These are phyloP conservation scores for Drosophila quadrilineata DNA, from an alignment of 1,140 invertebrate genomes.

Conservation along the genomic window DNA sequence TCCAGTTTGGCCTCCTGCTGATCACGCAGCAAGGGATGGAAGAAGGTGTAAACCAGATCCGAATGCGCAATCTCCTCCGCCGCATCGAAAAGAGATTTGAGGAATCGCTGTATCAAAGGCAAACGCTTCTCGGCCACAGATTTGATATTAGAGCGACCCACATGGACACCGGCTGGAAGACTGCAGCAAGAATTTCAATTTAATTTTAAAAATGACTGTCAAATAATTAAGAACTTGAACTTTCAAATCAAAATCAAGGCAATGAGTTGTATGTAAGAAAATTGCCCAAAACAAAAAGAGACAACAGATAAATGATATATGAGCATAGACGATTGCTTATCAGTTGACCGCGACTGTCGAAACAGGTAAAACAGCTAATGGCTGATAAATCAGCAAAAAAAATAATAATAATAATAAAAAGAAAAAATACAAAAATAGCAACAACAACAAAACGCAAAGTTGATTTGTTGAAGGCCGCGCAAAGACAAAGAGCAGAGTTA, in stretches of 20 bases:
- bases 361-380: conserved; percentile 57
- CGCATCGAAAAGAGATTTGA: conserved; percentile 92
- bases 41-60: conserved; percentile 98
- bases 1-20: conserved; percentile 89
- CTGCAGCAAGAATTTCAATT: conserved; percentile 83
- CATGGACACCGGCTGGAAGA: conserved; percentile 88
- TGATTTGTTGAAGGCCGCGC: conserved; percentile 11
- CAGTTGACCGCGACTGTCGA: conserved; percentile 34
- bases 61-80: conserved; percentile 97
- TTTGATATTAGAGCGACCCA: conserved; percentile 96
- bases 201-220: too few species aligned
- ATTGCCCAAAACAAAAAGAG: background rate
- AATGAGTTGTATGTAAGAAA: conserved; percentile 6
- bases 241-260: background rate
- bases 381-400: conserved; percentile 59
- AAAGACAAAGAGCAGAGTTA: conserved; percentile 19
- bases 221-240: background rate
- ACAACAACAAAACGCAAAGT: conserved; percentile 14
- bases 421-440: background rate
- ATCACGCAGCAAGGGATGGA: conserved; percentile 96
- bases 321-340: conserved; percentile 50
- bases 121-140: conserved; percentile 96
- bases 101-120: conserved; percentile 92
- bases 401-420: too few species aligned
- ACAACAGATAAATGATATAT: conserved; percentile 17